phyloP scores from a whole-genome alignment of 2,888 invertebrate genomes.

The Empis livida region DNA sequence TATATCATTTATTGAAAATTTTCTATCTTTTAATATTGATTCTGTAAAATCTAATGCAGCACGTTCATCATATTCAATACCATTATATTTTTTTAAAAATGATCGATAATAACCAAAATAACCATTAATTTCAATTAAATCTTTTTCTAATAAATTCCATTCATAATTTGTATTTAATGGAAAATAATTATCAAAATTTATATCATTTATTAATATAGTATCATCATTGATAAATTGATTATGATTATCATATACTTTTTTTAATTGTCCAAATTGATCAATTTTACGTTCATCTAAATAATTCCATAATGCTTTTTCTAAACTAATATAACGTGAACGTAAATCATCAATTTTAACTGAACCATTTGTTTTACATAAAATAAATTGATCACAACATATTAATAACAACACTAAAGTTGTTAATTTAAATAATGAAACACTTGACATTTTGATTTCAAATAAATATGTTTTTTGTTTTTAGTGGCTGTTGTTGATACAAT shows the following conservation, averaged over 20 bases:
- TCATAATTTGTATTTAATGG: slow-evolving; percentile 42
- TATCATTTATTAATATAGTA: background rate
- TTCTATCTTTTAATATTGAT: slow-evolving; percentile 49
- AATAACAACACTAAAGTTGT: no score
- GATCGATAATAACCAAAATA: slow-evolving; percentile 54
- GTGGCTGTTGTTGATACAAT: no score
- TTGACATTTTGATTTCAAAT: background rate
- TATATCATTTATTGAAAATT: slow-evolving; percentile 41
- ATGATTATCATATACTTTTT: slow-evolving; percentile 30
- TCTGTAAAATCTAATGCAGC: slow-evolving; percentile 53
- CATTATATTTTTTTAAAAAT: slow-evolving; percentile 30
- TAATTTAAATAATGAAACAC: no score
- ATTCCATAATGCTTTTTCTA: slow-evolving; percentile 38
- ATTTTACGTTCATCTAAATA: slow-evolving; percentile 22
- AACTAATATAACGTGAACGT: slow-evolving; percentile 43
- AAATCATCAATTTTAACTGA: slow-evolving; percentile 43
- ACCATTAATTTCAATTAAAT: slow-evolving; percentile 48
- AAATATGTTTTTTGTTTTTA: background rate
- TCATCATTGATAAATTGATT: slow-evolving; percentile 20
- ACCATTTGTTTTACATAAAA: slow-evolving; percentile 5
- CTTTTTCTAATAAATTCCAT: slow-evolving; percentile 49
- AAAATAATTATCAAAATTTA: slow-evolving; percentile 22
- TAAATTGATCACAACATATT: no score
- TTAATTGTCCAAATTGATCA: slow-evolving; percentile 21
- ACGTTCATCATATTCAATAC: slow-evolving; percentile 36